These are phyloP conservation scores for Pinctada fucata DNA, from an alignment of 2,888 invertebrate genomes.

Conservation along the genomic window DNA sequence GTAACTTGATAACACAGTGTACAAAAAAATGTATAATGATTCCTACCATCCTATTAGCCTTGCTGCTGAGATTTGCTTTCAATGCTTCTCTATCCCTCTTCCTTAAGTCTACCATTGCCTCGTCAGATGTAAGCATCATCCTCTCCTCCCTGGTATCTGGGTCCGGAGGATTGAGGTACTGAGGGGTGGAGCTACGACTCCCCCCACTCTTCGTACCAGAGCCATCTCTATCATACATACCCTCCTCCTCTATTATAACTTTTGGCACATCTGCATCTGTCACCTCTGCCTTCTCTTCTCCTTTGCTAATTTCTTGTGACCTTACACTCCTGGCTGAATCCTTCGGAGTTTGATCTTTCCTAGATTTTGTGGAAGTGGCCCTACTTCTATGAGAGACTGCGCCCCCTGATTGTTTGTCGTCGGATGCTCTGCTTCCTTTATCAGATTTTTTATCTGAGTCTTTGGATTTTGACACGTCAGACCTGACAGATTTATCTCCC, in stretches of 20 bases:
- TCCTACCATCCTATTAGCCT: constrained; percentile 19
- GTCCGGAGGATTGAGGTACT: constrained; percentile 65
- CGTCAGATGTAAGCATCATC: constrained; percentile 60
- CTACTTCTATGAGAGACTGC: background rate
- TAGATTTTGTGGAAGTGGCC: background rate
- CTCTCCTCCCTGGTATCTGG: constrained; percentile 63
- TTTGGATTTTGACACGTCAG: background rate
- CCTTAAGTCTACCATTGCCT: constrained; percentile 72
- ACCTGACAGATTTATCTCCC: background rate
- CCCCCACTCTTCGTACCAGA: background rate
- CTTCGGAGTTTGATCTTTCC: background rate
- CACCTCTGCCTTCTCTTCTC: no score
- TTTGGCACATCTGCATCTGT: background rate
- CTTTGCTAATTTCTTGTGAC: background rate
- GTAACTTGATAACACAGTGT: no score
- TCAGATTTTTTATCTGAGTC: constrained; percentile 3
- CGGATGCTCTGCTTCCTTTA: background rate
- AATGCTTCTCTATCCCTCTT: constrained; percentile 68
- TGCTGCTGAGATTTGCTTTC: constrained; percentile 32
- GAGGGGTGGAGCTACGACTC: constrained; percentile 41
- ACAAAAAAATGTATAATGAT: no score
- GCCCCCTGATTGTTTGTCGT: background rate
- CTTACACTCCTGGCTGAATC: background rate
- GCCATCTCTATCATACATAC: background rate
- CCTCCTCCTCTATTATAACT: constrained; percentile 8